These are phyloP conservation scores for Crossocerus cetratus DNA, from an alignment of 2,888 invertebrate genomes.

Conservation along the genomic window DNA sequence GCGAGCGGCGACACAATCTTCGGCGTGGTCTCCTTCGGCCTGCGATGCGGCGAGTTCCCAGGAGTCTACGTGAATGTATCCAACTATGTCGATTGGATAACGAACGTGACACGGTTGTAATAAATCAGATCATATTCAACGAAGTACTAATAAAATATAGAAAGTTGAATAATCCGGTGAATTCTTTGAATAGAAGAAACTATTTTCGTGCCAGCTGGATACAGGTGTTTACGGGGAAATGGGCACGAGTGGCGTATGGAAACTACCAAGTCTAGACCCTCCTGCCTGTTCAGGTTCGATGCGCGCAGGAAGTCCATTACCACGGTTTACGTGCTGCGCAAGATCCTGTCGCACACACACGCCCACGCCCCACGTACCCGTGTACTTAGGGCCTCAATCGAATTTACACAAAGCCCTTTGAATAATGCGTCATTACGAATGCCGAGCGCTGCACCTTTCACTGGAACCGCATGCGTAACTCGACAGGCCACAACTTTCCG, in stretches of 20 bases:
- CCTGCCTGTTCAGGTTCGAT: slow-evolving; percentile 65
- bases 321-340: slow-evolving; percentile 49
- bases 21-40: slow-evolving; percentile 64
- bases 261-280: slow-evolving; percentile 58
- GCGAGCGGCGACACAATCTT: slow-evolving; percentile 50
- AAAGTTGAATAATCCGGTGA: too few relatives aligned
- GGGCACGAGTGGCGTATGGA: slow-evolving; percentile 48
- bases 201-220: background rate
- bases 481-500: too few relatives aligned
- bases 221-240: slow-evolving; percentile 46
- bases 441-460: slow-evolving; percentile 23
- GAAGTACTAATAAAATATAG: background rate
- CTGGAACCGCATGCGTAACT: background rate
- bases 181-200: background rate
- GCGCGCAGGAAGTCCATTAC: slow-evolving; percentile 67
- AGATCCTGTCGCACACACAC: slow-evolving; percentile 45
- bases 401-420: slow-evolving; percentile 33
- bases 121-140: background rate
- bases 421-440: slow-evolving; percentile 44
- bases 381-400: slow-evolving; percentile 44
- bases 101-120: slow-evolving; percentile 29
- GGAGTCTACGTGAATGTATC: slow-evolving; percentile 60
- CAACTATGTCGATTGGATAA: slow-evolving; percentile 59
- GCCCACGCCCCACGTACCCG: slow-evolving; percentile 35
- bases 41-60: slow-evolving; percentile 50